These are phyloP conservation scores for Phymorhynchus buccinoides DNA, from an alignment of 1,140 invertebrate species.

Conservation along the genomic window DNA sequence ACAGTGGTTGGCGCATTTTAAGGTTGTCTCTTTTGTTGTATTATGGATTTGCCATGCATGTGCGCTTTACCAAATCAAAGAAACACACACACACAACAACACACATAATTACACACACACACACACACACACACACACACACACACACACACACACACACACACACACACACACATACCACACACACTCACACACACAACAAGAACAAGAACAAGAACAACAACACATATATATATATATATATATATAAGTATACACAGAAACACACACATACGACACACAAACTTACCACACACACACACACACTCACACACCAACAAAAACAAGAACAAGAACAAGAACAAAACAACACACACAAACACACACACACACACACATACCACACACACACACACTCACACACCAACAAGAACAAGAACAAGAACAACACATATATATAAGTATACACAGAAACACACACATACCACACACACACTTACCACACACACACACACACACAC, in stretches of 20 bases:
- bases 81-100: too few relatives aligned
- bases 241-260: background rate
- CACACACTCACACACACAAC: slow-evolving; percentile 6
- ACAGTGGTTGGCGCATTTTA: background rate
- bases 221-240: background rate
- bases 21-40: background rate
- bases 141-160: slow-evolving; percentile 7
- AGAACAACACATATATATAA: slow-evolving; percentile 9
- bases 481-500: slow-evolving; percentile 17
- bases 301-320: background rate
- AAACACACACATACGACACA: background rate
- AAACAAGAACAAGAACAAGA: background rate
- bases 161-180: background rate
- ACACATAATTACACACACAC: slow-evolving; percentile 4
- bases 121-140: slow-evolving; percentile 22
- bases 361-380: too few relatives aligned
- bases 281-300: background rate
- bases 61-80: background rate
- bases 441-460: background rate
- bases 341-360: background rate
- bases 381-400: background rate
- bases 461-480: background rate
- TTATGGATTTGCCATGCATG: background rate
- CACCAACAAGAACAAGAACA: too few relatives aligned
- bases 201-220: too few relatives aligned